Evolutionary conservation across 2,888 invertebrate species (phyloP), one percentile per base, ranked within the genome.

Genomic region (Pemphredon lugubris): DNA sequence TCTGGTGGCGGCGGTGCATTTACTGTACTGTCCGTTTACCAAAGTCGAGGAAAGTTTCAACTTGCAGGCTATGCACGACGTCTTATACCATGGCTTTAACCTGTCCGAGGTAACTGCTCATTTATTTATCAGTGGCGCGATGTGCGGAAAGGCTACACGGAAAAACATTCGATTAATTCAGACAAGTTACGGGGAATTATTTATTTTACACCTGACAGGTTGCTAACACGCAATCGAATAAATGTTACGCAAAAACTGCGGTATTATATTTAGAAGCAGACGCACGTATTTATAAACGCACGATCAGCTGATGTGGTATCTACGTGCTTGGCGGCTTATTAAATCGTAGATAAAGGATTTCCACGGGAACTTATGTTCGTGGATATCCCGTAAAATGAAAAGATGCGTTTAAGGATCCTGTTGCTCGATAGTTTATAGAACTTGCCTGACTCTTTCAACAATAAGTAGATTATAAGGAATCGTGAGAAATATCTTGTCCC

Each of bases 31-130:
- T 87, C 99, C 99, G 55, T 98, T 95, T 89, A 98, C 98, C 2
- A 99, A 99, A 94, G 99, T 99, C 53, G 99, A 99, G 91, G 99
- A 99, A 91, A 99, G 98, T 91, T 99, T 99, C 90, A 99, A 98
- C 91, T 92, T 98, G 65, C 99, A 99, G 91, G 99, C 99, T 18
- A 95, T 96, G 90, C 99, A 99, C 91, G 99, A 99, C 91, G 93
- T 99, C 85, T 91, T 99, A 48, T 98, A 96, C 90, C 94, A 97
- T 89, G 93, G 95, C 80, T 92, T 93, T 90, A 96, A 97, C 92
- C 92, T 97, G 81, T 92, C 94, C 63, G 92, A 96, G 94, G 98
- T 97, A 92, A 89, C 74, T 54, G 57, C 7, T 26, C 3, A 7
- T 7, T 5, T 26, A 26, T 26, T 26, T 26, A n/a, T n/a, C n/a